A percentile compares a stretch with the other conserved stretches of the same genome.
Evolutionary conservation across 2,113 vertebrate genomes (phyloP).

Genomic region (Chloropsis hardwickii): DNA sequence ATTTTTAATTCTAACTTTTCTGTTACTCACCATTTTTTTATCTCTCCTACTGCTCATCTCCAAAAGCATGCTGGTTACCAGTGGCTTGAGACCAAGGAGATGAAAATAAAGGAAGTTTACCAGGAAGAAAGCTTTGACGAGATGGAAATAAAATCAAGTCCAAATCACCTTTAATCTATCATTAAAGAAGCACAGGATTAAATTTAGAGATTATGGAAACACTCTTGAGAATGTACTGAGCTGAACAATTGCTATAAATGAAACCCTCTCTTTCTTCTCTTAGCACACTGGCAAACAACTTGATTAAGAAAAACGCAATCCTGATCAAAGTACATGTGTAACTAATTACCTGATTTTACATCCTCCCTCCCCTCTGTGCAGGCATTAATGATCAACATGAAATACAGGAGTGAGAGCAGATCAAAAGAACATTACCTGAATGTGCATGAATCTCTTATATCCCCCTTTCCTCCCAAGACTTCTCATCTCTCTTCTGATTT

Average conservation of each 20-base stretch:
- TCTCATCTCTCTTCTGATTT: neutral
- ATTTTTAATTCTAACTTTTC: neutral
- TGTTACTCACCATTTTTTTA: neutral
- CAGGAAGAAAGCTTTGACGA: neutral
- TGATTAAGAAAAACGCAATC: constrained; percentile 20
- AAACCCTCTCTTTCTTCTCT: neutral
- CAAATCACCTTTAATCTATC: neutral
- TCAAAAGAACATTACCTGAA: constrained; percentile 40
- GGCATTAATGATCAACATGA: neutral
- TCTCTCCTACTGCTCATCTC: neutral
- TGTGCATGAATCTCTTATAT: neutral
- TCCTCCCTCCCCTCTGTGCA: neutral
- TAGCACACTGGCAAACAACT: neutral
- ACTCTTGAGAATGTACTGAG: neutral
- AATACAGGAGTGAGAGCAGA: neutral
- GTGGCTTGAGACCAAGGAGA: neutral
- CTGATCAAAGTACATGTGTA: constrained; percentile 50
- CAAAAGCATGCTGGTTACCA: neutral
- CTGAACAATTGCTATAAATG: neutral
- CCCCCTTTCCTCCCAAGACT: neutral
- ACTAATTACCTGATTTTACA: constrained; percentile 39
- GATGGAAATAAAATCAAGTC: neutral
- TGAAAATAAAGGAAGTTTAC: neutral
- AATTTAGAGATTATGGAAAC: neutral
- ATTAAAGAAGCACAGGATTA: neutral